Base-by-base conservation (phyloP, 2,113 vertebrate genomes). In the Maccullochella peelii region DNA sequence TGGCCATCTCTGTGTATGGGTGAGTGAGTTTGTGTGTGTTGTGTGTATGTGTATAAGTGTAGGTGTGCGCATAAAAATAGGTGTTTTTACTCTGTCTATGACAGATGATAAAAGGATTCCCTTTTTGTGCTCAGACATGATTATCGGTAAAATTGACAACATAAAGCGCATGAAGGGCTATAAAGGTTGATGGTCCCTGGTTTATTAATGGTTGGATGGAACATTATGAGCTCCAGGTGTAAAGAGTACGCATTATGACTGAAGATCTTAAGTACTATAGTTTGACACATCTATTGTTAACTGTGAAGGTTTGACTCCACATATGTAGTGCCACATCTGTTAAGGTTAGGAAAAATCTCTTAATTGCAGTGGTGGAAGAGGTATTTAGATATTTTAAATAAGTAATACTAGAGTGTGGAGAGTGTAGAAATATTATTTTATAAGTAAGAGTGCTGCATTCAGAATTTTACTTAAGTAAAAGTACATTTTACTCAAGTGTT, bases 41-140 rank as follows among this genome's bases (percentile, higher is more conserved):
- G 30, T 65, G 36, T 30, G 47, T 47, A 14, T n/a, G n/a, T n/a
- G n/a, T n/a, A n/a, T n/a, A 23, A 73, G 55, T 14, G 77, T 79
- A 54, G 44, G 61, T 55, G 74, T 71, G 73, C 18, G 52, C 44
- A 67, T 58, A 63, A 38, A 73, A 71, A 59, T n/a, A 36, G 23
- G 9, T 47, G 20, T 30, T 69, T 63, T 33, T 65, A 18, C 42
- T n/a, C 54, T 59, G 15, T n/a, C n/a, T n/a, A 58, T 82, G 42
- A 25, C 27, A 47, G 54, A 44, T 52, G 27, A 65, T 86, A 44
- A 89, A 78, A 79, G 47, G 49, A 66, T 73, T 80, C 21, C 14
- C 25, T 82, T 27, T 80, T 38, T 62, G n/a, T 63, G 16, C 59
- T 87, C 54, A 61, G 57, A 67, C 40, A 36, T 75, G n/a, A 65